Conservation (phyloP, 2,113 vertebrate species). For the Nothoprocta perdicaria region DNA sequence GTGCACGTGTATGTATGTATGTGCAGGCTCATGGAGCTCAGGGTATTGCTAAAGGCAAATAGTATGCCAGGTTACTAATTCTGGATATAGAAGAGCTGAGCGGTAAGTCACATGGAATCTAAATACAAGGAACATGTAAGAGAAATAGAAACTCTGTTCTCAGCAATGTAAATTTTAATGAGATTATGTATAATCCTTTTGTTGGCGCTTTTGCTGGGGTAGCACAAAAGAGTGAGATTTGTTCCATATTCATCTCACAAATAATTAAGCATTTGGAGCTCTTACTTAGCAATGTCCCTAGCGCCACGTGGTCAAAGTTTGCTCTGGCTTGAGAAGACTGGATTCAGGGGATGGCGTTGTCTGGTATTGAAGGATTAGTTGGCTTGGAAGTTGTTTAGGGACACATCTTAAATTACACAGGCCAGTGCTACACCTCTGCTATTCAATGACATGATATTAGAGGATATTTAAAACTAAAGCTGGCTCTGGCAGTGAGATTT, state of each 20-base stretch:
- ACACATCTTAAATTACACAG: neutral
- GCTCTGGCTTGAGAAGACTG: neutral
- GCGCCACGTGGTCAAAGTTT: neutral
- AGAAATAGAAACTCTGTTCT: neutral
- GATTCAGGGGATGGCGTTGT: neutral
- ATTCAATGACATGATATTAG: neutral
- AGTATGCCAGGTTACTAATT: neutral
- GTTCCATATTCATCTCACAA: neutral
- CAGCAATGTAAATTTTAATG: slow-evolving; percentile 44
- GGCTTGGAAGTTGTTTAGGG: neutral
- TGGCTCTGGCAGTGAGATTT: slow-evolving; percentile 28
- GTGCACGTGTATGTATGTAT: neutral
- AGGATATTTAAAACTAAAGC: neutral
- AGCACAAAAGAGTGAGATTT: neutral
- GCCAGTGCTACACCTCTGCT: neutral
- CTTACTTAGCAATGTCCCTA: neutral
- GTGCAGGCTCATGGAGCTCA: neutral
- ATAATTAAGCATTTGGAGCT: neutral
- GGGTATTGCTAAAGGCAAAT: neutral
- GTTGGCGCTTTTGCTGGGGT: neutral
- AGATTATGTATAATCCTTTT: slow-evolving; percentile 19
- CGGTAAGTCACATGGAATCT: neutral
- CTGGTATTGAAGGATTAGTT: neutral
- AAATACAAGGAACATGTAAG: neutral
- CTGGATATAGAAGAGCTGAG: neutral